Base-by-base conservation (phyloP, 2,888 invertebrate species). In the Cynaeus angustus region DNA sequence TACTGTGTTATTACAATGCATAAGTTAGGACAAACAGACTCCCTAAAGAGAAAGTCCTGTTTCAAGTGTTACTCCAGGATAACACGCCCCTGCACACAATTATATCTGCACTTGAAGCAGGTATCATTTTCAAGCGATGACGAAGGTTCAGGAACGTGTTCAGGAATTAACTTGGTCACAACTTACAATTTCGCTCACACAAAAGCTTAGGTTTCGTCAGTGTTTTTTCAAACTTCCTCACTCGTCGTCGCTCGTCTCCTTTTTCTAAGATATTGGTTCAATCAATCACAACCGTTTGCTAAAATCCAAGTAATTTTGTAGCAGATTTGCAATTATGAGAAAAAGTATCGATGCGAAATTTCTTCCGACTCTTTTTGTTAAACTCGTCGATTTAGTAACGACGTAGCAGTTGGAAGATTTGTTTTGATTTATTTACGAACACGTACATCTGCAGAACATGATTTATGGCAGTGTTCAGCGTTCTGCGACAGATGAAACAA, bases 401-500 rank as follows among this genome's bases (percentile, higher is more conserved):
- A 21, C 41, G 38, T 45, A 59, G 14, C 43, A 48, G 33, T 61
- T 38, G 6, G 61, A 61, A 61, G 56, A 66, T 66, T 66, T 66
- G 66, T 66, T 66, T 66, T 66, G 66, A 66, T 66, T 66, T 66
- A 66, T 66, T 66, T 56, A 56, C 56, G 55, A 43, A 46, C 66
- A 56, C 66, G 56, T 55, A 68, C 62, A 68, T 68, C 64, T 64
- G 64, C 64, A 68, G 45, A 68, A 68, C 56, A 64, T 68, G 64
- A 68, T 68, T 68, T 68, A 68, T 68, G 64, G 48, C 28, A 12
- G 55, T 50, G 64, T 64, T 55, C 64, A 48, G 55, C 59, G 53
- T 53, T 61, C 62, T 56, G 64, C 68, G 62, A 65, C 68, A 68
- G 64, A 64, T 48, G 68, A 68, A 65, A 68, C 68, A 68, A 68